Percentiles rank a stretch among this genome's conserved stretches.
Evolutionary conservation across 2,113 vertebrate genomes (phyloP).

Genomic region (Picathartes gymnocephalus): DNA sequence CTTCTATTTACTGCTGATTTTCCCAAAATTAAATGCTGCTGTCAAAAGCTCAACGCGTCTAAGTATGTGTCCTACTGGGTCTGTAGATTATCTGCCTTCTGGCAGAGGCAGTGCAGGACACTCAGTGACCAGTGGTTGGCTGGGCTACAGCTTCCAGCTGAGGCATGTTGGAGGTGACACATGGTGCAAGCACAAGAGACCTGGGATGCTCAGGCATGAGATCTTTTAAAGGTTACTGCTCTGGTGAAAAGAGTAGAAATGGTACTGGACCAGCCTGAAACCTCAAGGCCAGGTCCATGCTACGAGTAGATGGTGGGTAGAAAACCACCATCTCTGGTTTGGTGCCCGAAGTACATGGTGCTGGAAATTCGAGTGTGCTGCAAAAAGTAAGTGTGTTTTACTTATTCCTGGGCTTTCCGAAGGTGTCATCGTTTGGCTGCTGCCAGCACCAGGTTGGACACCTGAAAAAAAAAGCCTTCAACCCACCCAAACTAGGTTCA

Average conservation of each 20-base stretch:
- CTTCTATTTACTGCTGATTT: background rate
- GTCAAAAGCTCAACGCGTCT: rapidly evolving
- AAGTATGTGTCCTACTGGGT: background rate
- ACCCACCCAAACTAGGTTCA: no score
- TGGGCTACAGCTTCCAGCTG: background rate
- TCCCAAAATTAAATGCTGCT: background rate
- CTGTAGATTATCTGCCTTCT: background rate
- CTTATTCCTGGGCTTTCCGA: background rate
- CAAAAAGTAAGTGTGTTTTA: background rate
- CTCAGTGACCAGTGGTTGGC: rapidly evolving
- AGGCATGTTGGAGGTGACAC: rapidly evolving
- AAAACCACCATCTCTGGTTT: background rate
- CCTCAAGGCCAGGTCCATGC: background rate
- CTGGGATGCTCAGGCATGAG: background rate
- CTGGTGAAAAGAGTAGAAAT: background rate
- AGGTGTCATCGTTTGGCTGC: background rate
- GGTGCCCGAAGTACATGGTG: background rate
- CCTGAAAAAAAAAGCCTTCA: background rate
- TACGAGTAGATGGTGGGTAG: background rate
- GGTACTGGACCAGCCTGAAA: background rate
- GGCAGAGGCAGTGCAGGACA: background rate
- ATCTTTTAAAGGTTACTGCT: background rate
- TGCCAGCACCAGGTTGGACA: background rate
- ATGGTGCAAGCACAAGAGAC: rapidly evolving
- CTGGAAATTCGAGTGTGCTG: background rate